These are phyloP conservation scores for Drosophila aldrichi DNA, from an alignment of 2,888 invertebrate genomes.

Conservation along the genomic window DNA sequence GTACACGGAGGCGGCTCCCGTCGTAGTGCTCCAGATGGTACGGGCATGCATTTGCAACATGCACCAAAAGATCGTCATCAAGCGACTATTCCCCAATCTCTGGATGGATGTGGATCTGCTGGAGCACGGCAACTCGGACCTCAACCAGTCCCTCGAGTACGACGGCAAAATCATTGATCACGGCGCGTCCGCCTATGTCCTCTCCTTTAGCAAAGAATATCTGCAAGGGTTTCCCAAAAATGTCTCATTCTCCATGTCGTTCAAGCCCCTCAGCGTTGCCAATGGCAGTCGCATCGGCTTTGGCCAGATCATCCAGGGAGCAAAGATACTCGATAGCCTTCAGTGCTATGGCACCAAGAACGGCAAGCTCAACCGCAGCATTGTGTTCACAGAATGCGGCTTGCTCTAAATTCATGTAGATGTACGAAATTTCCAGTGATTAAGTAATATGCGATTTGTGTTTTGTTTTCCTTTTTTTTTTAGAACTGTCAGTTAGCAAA, in stretches of 20 bases:
- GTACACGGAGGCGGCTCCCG: conserved; percentile 74
- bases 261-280: conserved; percentile 66
- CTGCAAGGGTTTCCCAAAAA: conserved; percentile 51
- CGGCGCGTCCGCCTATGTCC: conserved; percentile 44
- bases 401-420: conserved; percentile 44
- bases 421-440: conserved; percentile 14
- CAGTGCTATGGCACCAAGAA: conserved; percentile 80
- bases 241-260: conserved; percentile 73
- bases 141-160: conserved; percentile 57
- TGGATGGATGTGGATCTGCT: conserved; percentile 69
- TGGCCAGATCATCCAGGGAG: conserved; percentile 73
- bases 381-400: conserved; percentile 70
- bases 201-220: conserved; percentile 62
- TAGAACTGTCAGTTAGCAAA: too few species aligned
- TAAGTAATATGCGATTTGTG: too few species aligned
- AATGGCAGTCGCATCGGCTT: conserved; percentile 77
- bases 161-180: conserved; percentile 65
- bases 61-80: conserved; percentile 46
- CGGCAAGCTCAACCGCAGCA: conserved; percentile 71
- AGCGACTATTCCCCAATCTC: conserved; percentile 65
- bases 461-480: too few species aligned
- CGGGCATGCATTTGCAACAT: conserved; percentile 51
- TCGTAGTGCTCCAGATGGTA: conserved; percentile 66
- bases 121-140: conserved; percentile 15
- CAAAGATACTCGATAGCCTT: conserved; percentile 67